A percentile compares a stretch with the other conserved stretches of the same genome.
Evolutionary conservation across 2,113 vertebrate genomes (phyloP).

Genomic region (Rhinopomastus cyanomelas): DNA sequence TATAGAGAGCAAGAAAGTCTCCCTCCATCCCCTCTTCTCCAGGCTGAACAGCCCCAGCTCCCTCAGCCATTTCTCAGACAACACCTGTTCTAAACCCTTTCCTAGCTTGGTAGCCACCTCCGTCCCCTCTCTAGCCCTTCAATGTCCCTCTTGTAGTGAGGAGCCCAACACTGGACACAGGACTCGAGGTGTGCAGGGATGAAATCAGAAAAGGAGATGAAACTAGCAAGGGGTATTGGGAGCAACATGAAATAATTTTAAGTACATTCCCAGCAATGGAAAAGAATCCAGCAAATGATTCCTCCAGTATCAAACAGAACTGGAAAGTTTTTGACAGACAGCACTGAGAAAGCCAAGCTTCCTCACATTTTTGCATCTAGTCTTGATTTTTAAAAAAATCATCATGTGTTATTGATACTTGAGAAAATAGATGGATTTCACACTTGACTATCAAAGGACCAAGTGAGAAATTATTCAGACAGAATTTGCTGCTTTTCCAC

Average conservation of each 20-base stretch:
- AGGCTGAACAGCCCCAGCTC: too few species aligned
- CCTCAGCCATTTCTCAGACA: too few species aligned
- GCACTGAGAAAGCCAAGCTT: background rate
- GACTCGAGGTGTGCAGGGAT: fast-evolving
- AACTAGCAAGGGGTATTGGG: background rate
- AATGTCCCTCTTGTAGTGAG: too few species aligned
- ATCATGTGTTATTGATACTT: background rate
- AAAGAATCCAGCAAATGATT: background rate
- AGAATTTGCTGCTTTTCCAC: background rate
- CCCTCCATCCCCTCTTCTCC: too few species aligned
- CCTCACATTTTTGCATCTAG: background rate
- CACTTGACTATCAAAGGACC: background rate
- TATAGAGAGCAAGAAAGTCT: too few species aligned
- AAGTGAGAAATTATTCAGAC: background rate
- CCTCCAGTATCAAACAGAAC: background rate
- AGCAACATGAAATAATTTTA: background rate
- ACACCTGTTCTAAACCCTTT: too few species aligned
- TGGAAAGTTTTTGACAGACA: background rate
- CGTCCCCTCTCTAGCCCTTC: too few species aligned
- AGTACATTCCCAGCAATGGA: background rate
- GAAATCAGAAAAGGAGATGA: background rate
- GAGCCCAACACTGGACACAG: too few species aligned
- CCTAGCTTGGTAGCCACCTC: too few species aligned
- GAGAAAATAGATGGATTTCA: background rate
- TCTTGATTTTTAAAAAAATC: background rate